Percentiles rank a stretch among this genome's conserved stretches.
Conservation (phyloP, 2,113 vertebrate species). For the Pedetes capensis region DNA sequence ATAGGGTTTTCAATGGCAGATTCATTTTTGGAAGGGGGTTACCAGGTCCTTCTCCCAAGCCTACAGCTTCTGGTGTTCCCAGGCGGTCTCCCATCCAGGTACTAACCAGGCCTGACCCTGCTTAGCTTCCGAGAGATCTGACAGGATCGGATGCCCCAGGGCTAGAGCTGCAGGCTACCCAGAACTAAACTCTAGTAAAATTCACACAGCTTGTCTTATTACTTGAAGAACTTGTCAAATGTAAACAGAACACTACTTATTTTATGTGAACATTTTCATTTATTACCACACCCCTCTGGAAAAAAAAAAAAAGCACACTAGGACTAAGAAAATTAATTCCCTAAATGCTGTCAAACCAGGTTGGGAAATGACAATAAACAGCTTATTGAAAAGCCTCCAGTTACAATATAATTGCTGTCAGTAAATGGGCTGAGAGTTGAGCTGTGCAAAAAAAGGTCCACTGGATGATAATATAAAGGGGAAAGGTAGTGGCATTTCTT, state of each 20-base stretch:
- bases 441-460: slow-evolving; percentile 74
- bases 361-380: slow-evolving; percentile 88
- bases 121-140: no score
- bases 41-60: no score
- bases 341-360: slow-evolving; percentile 88
- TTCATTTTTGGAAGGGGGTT: no score
- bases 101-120: no score
- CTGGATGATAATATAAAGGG: slow-evolving; percentile 74
- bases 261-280: slow-evolving; percentile 89
- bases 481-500: slow-evolving; percentile 57
- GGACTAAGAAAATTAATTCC: slow-evolving; percentile 91
- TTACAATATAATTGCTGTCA: slow-evolving; percentile 87
- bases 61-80: no score
- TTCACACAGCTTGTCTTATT: slow-evolving; percentile 63
- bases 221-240: slow-evolving; percentile 79
- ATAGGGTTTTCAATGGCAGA: no score
- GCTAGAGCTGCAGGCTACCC: no score
- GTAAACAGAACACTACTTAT: slow-evolving; percentile 88
- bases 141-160: no score
- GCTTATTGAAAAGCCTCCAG: slow-evolving; percentile 88
- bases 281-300: slow-evolving; percentile 65
- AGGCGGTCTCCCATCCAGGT: no score
- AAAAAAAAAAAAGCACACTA: slow-evolving; percentile 89
- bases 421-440: slow-evolving; percentile 82
- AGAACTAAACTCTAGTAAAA: slow-evolving; percentile 53